These are phyloP conservation scores for Bovichtus variegatus DNA, from an alignment of 2,797 vertebrate species.

Conservation along the genomic window DNA sequence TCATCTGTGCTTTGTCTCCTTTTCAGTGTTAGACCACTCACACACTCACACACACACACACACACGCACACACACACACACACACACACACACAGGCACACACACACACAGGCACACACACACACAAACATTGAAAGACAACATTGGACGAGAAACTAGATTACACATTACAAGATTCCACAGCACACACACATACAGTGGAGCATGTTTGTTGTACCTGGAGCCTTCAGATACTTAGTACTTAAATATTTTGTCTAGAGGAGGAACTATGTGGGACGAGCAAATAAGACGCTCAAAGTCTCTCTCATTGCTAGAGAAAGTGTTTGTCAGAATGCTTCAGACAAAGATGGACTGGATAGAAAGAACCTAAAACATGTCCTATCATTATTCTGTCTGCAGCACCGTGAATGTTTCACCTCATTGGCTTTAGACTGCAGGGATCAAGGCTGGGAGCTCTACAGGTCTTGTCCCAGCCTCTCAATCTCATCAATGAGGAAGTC, in stretches of 20 bases:
- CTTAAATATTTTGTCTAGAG: slow-evolving; percentile 46
- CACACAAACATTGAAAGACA: slow-evolving; percentile 18
- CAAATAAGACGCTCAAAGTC: slow-evolving; percentile 12
- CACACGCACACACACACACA: slow-evolving; percentile 33
- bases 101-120: slow-evolving; percentile 31
- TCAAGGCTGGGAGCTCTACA: slow-evolving; percentile 84
- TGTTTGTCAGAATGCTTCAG: slow-evolving; percentile 49
- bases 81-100: slow-evolving; percentile 26
- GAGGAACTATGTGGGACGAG: slow-evolving; percentile 40
- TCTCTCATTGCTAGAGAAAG: slow-evolving; percentile 45
- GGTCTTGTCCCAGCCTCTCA: slow-evolving; percentile 94
- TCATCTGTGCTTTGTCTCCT: slow-evolving; percentile 63
- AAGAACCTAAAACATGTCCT: slow-evolving; percentile 33
- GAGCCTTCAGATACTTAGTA: slow-evolving; percentile 46
- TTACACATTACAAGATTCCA: slow-evolving; percentile 44
- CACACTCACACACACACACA: no score
- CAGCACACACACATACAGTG: slow-evolving; percentile 52
- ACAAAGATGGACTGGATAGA: slow-evolving; percentile 28
- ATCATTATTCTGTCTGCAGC: slow-evolving; percentile 53
- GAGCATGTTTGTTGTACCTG: slow-evolving; percentile 44
- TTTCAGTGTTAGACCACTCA: slow-evolving; percentile 40
- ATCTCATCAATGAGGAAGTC: slow-evolving; percentile 99
- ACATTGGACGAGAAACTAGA: no score
- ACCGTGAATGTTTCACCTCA: slow-evolving; percentile 58
- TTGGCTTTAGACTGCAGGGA: slow-evolving; percentile 40